These are phyloP conservation scores for Ctenomys sociabilis DNA, from an alignment of 2,113 vertebrate species.

Conservation along the genomic window DNA sequence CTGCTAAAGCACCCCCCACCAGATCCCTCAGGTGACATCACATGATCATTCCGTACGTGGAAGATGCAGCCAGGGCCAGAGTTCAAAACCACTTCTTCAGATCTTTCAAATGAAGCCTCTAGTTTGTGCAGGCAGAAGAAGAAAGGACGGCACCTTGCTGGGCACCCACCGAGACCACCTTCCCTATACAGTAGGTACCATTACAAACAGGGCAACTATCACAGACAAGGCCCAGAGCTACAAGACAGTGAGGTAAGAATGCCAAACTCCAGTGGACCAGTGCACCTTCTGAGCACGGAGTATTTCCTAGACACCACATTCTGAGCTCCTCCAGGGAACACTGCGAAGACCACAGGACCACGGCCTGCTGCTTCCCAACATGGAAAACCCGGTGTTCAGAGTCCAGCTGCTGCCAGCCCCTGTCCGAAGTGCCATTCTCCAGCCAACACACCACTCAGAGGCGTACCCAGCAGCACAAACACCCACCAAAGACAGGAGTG, in stretches of 20 bases:
- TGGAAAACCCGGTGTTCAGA: fast-evolving
- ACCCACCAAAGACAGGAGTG: not conserved
- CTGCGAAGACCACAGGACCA: not conserved
- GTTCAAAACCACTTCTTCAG: not conserved
- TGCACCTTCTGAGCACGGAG: not conserved
- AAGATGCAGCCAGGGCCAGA: slow-evolving; percentile 36
- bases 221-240: not conserved
- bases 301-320: not conserved
- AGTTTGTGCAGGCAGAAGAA: not conserved
- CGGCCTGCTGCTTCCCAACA: not conserved
- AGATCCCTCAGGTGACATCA: slow-evolving; percentile 59
- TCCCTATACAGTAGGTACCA: not conserved
- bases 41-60: slow-evolving; percentile 41
- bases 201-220: not conserved
- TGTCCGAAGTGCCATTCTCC: not conserved
- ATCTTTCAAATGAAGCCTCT: not conserved
- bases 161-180: not conserved
- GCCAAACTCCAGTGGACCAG: not conserved
- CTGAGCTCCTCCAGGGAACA: not conserved
- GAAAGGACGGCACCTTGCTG: not conserved
- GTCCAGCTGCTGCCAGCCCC: no score
- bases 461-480: not conserved
- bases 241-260: not conserved
- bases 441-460: not conserved
- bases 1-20: slow-evolving; percentile 78